Base-by-base conservation (phyloP, 2,113 vertebrate species). In the Smithornis capensis region DNA sequence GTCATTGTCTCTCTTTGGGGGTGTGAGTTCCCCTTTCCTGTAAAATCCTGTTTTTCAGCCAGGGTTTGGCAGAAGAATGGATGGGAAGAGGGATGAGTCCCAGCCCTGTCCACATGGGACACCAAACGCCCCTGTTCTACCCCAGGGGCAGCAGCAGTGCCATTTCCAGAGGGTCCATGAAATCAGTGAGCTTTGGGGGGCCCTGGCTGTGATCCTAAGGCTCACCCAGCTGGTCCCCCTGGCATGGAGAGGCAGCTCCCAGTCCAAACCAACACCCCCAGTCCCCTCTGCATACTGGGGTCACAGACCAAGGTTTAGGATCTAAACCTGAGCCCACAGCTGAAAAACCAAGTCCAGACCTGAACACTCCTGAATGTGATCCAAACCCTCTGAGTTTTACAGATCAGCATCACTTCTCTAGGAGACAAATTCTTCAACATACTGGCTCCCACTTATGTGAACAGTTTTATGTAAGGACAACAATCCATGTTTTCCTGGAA, bases 401-500 rank as follows among this genome's bases (percentile, higher is more conserved):
- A 40, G 86, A n/a, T 24, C 69, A 90, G 45, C 40, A 8, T 7
- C 18, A 24, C 44, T 78, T 27, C 59, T 75, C 69, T 5, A 40
- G 75, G 42, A 75, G 75, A 75, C 15, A 21, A 65, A 52, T 22
- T 62, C 79, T 42, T 52, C 50, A 17, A 4, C 52, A 27, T 6
- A 2, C 0, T 40, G 24, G 22, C 65, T 90, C 6, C 59, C 45
- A 27, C 29, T 56, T 14, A 9, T 6, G 1, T 0, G 9, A 28
- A 16, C 0, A 0, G 12, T 35, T 35, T 60, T 22, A 6, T 21
- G 9, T 24, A 12, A 53, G 42, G 50, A 69, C 38, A 63, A 7
- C 1, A 29, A 59, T 23, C 85, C 44, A 0, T 2, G 3, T 74
- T 78, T 79, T 62, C 69, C 70, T 74, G 84, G 28, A 35, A 63